Conservation (phyloP, 2,888 invertebrate species). For the Melolontha melolontha region DNA sequence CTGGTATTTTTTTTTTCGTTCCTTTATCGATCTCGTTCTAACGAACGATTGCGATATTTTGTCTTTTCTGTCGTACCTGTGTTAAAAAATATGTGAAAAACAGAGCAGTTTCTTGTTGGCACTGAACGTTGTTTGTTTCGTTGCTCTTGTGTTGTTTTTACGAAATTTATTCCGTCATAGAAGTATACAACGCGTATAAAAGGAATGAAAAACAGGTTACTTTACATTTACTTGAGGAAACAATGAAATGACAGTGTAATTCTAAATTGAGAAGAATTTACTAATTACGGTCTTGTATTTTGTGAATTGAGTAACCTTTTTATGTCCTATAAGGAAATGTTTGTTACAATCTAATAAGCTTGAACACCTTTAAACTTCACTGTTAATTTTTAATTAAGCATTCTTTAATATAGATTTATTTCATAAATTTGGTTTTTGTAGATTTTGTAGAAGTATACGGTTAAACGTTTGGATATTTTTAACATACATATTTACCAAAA, state of each 20-base stretch:
- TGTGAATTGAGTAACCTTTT: not conserved
- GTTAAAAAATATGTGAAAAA: conserved; percentile 27
- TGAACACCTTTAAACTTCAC: no score
- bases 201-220: conserved; percentile 33
- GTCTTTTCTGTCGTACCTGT: conserved; percentile 14
- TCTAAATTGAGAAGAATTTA: no score
- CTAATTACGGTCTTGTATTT: no score
- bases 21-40: conserved; percentile 7
- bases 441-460: no score
- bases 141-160: conserved; percentile 19
- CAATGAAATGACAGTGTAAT: conserved; percentile 22
- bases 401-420: no score
- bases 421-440: no score
- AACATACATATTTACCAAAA: no score
- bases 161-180: conserved; percentile 32
- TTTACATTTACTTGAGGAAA: conserved; percentile 29
- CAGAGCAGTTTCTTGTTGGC: conserved; percentile 31
- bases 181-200: conserved; percentile 25
- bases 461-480: no score
- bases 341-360: not conserved
- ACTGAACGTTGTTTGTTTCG: conserved; percentile 37
- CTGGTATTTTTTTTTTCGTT: conserved; percentile 23
- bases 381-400: no score
- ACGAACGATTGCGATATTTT: conserved; percentile 6
- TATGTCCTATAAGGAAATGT: not conserved